Evolutionary conservation across 1,140 invertebrate species (phyloP), one percentile per base, ranked within the genome.

Genomic region (Heliconius hermathena): DNA sequence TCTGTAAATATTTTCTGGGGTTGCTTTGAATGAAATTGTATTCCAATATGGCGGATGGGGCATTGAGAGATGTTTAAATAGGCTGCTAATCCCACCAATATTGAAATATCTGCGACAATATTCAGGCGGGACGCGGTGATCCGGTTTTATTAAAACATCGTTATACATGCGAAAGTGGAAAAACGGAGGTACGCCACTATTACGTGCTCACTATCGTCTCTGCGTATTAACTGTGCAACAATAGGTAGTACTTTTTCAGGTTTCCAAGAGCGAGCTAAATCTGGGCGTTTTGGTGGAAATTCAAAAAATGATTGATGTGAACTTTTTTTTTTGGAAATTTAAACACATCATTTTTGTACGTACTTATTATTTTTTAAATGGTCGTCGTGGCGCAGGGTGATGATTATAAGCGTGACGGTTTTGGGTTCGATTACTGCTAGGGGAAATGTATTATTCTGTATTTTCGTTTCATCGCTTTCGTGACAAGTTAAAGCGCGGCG

Each of bases 101-200:
- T 93, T 92, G 91, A 93, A 92, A 92, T 92, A 92, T 93, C 90
- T 87, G 89, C 88, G 91, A 92, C 91, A 92, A 92, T 92, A 92
- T 92, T 90, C 89, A 85, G 82, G 79, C 85, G 86, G 84, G 83
- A 87, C 84, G 87, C 89, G 81, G 87, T 92, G 89, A 93, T 93
- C 92, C 92, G 89, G 83, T 92, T 93, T 93, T 93, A 93, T 93
- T 92, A 93, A 93, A 93, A 92, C 88, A 93, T 88, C 83, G 85
- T 87, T 88, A 89, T 89, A 87, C 90, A 87, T 85, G 84, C 85
- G 87, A 84, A 81, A 83, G 82, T 82, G 83, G 86, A 87, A 90
- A 89, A 90, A 88, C 84, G 74, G 73, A 78, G 80, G 73, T 81
- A 81, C 80, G 76, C 76, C 80, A 81, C 80, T 81, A 81, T 78